phyloP scores from a whole-genome alignment of 2,113 vertebrate species.

The Labrus mixtus region DNA sequence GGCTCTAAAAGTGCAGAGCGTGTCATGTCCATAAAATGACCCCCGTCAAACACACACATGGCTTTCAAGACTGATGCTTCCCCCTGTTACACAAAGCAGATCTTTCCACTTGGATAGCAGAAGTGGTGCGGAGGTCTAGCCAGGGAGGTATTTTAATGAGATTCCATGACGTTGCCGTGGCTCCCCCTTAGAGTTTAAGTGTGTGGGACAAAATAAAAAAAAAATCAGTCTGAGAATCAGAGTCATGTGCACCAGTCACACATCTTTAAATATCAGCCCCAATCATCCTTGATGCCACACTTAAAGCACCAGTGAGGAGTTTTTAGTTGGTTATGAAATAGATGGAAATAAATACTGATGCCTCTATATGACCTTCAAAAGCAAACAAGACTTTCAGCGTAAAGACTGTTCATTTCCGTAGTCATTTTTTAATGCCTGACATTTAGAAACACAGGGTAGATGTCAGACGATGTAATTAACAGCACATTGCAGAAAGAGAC shows the following conservation, averaged over 20 bases:
- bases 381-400: too few relatives aligned
- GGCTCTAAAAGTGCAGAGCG: neutral
- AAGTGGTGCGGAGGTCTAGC: conserved; percentile 48
- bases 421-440: too few relatives aligned
- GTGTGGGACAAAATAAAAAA: conserved; percentile 5
- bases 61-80: conserved; percentile 37
- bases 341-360: too few relatives aligned
- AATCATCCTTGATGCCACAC: neutral
- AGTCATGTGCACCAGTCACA: neutral
- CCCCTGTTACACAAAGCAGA: conserved; percentile 35
- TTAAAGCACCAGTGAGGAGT: neutral
- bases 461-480: too few relatives aligned
- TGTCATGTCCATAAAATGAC: conserved; percentile 56
- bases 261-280: neutral
- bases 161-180: conserved; percentile 64
- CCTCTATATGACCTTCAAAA: too few relatives aligned
- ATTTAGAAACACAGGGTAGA: too few relatives aligned
- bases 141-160: conserved; percentile 76
- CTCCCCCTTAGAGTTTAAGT: conserved; percentile 36
- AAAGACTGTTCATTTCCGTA: too few relatives aligned
- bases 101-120: conserved; percentile 55
- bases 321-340: too few relatives aligned
- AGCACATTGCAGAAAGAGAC: too few relatives aligned
- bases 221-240: neutral
- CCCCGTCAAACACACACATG: conserved; percentile 12